These are phyloP conservation scores for Bufo bufo DNA, from an alignment of 2,113 vertebrate genomes.

Conservation along the genomic window DNA sequence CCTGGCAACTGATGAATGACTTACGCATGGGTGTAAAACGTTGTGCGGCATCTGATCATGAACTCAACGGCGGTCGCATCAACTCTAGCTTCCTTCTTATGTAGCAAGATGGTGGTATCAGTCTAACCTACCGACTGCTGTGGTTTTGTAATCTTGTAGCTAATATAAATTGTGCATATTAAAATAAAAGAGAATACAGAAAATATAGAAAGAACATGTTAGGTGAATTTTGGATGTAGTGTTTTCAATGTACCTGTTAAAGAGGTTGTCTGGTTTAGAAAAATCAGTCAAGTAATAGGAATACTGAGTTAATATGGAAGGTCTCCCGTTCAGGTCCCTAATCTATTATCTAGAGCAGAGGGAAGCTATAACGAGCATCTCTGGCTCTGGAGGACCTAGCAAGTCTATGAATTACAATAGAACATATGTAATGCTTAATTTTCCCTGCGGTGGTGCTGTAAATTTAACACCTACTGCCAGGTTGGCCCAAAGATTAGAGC, in stretches of 20 bases:
- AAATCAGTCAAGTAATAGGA: too few relatives aligned
- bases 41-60: slow-evolving; percentile 68
- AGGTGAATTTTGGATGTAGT: slow-evolving; percentile 18
- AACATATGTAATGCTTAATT: not conserved
- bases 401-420: not conserved
- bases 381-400: not conserved
- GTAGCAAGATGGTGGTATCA: slow-evolving; percentile 76
- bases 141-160: slow-evolving; percentile 84
- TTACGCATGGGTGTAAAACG: slow-evolving; percentile 76
- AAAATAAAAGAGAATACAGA: slow-evolving; percentile 56
- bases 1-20: slow-evolving; percentile 68
- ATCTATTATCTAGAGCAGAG: not conserved
- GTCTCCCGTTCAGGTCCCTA: not conserved
- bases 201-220: slow-evolving; percentile 30
- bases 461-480: not conserved
- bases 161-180: slow-evolving; percentile 83
- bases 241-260: slow-evolving; percentile 43
- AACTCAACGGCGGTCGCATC: slow-evolving; percentile 67
- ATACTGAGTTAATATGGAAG: not conserved
- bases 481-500: not conserved
- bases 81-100: slow-evolving; percentile 73
- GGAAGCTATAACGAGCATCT: not conserved
- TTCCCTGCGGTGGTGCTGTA: not conserved
- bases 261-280: not conserved
- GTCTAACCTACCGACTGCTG: slow-evolving; percentile 77